Base-by-base conservation (phyloP, 2,888 invertebrate genomes). In the Metopia argyrocephala region DNA sequence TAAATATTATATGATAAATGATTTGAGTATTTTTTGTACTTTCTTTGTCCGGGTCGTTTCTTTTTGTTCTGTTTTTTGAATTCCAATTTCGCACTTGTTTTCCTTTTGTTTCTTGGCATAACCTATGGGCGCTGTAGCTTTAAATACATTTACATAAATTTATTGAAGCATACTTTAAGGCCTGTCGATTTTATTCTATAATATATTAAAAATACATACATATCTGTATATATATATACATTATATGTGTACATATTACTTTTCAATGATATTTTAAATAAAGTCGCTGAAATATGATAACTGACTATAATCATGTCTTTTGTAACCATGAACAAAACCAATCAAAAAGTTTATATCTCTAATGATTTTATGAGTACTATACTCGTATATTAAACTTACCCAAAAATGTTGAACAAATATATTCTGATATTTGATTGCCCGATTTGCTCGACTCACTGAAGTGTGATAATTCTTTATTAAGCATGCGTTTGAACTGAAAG, bases 391-490 rank as follows among this genome's bases (percentile, higher is more conserved):
- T 38, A n/a, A 23, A 93, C 96, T 96, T 92, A 98, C 98, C 98
- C 92, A 99, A 95, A 93, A 99, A 99, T 87, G 99, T 99, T 87
- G 97, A 97, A 93, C 98, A 98, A 92, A 99, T 98, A 92, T 98
- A 99, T 91, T 99, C 98, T 79, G 99, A 98, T 91, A 99, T 98
- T 93, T 99, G 98, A 92, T 98, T 98, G 89, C 99, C 99, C 86
- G 98, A 98, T 92, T 96, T 98, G 92, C 98, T 98, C 85, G 98
- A 98, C 92, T 99, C 99, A 84, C 98, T 98, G 92, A 99, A 99
- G 92, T 99, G 99, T 89, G 97, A 97, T 89, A 99, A 93, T 92
- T 99, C 99, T 93, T 98, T 97, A 93, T 99, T 99, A 91, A 99
- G 94, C 98, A 99, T 98, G 91, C 98, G 95, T 92, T 99, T 99